A percentile compares a stretch with the other conserved stretches of the same genome.
Conservation (phyloP, 2,113 vertebrate species). For the Lates calcarifer region DNA sequence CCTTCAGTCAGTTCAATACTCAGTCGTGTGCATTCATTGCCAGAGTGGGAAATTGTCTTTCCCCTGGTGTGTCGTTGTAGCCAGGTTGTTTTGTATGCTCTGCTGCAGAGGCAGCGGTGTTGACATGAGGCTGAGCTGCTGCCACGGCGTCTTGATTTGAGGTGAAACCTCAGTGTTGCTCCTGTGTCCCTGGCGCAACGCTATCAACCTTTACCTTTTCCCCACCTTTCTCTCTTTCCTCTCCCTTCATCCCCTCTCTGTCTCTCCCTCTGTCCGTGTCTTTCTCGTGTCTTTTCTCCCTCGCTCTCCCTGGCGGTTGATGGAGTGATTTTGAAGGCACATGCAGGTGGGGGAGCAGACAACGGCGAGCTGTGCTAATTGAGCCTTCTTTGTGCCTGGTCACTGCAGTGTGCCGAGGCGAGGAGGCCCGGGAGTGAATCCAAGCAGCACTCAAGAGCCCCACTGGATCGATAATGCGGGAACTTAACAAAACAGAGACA, state of each 20-base stretch:
- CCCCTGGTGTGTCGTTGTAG: slow-evolving; percentile 63
- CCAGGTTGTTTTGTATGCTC: slow-evolving; percentile 77
- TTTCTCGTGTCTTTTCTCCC: slow-evolving; percentile 10
- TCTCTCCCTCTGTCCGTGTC: slow-evolving; percentile 30
- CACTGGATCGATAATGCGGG: slow-evolving; percentile 79
- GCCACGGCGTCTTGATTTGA: slow-evolving; percentile 77
- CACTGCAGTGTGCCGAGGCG: slow-evolving; percentile 78
- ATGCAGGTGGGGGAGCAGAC: slow-evolving; percentile 64
- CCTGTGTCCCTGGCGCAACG: slow-evolving; percentile 59
- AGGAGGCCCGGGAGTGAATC: slow-evolving; percentile 77
- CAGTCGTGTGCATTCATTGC: slow-evolving; percentile 65
- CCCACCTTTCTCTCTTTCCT: slow-evolving; percentile 5
- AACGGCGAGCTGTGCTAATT: slow-evolving; percentile 81
- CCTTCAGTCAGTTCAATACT: slow-evolving; percentile 59
- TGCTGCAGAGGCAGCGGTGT: slow-evolving; percentile 70
- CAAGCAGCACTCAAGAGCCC: slow-evolving; percentile 83
- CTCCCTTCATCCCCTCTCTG: slow-evolving; percentile 14
- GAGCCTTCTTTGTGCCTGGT: slow-evolving; percentile 85
- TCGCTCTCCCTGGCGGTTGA: slow-evolving; percentile 55
- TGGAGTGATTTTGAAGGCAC: slow-evolving; percentile 77
- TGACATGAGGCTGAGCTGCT: slow-evolving; percentile 73
- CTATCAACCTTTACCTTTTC: slow-evolving; percentile 54
- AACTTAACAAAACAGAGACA: slow-evolving; percentile 86
- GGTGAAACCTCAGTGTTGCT: slow-evolving; percentile 76
- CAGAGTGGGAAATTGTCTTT: slow-evolving; percentile 75